phyloP scores from a whole-genome alignment of 2,888 invertebrate genomes.

The Amphipoea oculea region DNA sequence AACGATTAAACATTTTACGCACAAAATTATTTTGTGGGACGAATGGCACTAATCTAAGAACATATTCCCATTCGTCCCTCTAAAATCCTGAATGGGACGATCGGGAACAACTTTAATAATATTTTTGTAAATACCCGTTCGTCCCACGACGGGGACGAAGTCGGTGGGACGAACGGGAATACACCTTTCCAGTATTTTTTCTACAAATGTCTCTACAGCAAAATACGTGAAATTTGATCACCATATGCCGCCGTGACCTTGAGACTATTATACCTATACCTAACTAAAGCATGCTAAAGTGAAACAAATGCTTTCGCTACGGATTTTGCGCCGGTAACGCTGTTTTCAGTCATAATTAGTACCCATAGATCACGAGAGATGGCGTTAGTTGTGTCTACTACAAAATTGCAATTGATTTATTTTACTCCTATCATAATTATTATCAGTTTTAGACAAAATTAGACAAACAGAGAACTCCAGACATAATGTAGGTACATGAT shows the following conservation, averaged over 20 bases:
- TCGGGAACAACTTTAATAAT: too few species aligned
- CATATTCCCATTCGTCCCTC: too few species aligned
- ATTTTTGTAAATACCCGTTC: too few species aligned
- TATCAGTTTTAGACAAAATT: not conserved
- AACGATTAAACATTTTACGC: too few species aligned
- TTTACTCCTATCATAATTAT: not conserved
- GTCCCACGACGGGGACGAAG: too few species aligned
- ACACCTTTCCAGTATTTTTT: too few species aligned
- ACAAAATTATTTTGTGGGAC: too few species aligned
- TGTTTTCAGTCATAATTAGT: slow-evolving; percentile 1
- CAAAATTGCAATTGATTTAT: not conserved
- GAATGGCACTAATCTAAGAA: too few species aligned
- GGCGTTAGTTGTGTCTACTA: slow-evolving; percentile 23
- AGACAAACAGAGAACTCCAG: not conserved
- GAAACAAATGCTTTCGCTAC: slow-evolving; percentile 76
- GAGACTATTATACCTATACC: slow-evolving; percentile 55
- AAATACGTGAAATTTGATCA: slow-evolving; percentile 1
- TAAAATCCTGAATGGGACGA: too few species aligned
- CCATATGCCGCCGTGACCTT: slow-evolving; percentile 65
- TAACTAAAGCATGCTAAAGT: slow-evolving; percentile 61
- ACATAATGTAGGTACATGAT: not conserved
- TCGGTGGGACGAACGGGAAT: too few species aligned
- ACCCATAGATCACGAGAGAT: slow-evolving; percentile 37
- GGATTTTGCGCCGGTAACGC: slow-evolving; percentile 4
- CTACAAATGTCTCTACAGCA: not conserved